Evolutionary conservation across 1,140 invertebrate genomes (phyloP), one percentile per base, ranked within the genome.

Genomic region (Venustaconcha ellipsiformis): DNA sequence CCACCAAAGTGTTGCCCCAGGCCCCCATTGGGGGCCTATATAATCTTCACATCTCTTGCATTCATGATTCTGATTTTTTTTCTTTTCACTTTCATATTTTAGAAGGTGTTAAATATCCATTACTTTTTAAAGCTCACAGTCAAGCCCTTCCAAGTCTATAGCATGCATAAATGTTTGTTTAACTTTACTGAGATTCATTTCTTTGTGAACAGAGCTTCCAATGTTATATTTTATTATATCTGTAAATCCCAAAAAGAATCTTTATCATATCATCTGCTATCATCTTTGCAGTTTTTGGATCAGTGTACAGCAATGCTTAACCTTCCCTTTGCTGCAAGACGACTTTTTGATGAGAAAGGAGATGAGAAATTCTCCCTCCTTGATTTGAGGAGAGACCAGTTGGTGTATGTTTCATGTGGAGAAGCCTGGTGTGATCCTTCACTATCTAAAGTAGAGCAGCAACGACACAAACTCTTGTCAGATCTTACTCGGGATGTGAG

Each of bases 341-440:
- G 89, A 66, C 72, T 90, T 23, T 90, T 89, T 86, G 88, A 90
- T 74, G 76, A 80, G 14, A 78, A 84, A 12, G 90, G 90, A 1
- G 78, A 81, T n/a, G 89, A 90, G 79, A 85, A 87, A 58, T 88
- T 88, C 76, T 84, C 83, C 20, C 76, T 90, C 67, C 78, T 80
- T 18, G 78, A 79, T 20, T 71, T 90, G 58, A 78, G 86, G 64
- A 74, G 87, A 37, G 86, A 90, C 68, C 83, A 89, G 68, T 37
- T 89, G 60, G 86, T 90, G 30, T 89, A 85, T 73, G 84, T 89
- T 18, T 86, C 86, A 18, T 89, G 88, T 76, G 88, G 88, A n/a
- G 89, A 90, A 69, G 37, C 80, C 8, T 90, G 89, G 89, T 82
- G 78, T 26, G 87, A 89, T 74, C 89, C 89, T 3, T 83, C 84